Evolutionary conservation across 2,797 vertebrate genomes (phyloP), one percentile per base, ranked within the genome.

Genomic region (Hypotaenidia okinawae): DNA sequence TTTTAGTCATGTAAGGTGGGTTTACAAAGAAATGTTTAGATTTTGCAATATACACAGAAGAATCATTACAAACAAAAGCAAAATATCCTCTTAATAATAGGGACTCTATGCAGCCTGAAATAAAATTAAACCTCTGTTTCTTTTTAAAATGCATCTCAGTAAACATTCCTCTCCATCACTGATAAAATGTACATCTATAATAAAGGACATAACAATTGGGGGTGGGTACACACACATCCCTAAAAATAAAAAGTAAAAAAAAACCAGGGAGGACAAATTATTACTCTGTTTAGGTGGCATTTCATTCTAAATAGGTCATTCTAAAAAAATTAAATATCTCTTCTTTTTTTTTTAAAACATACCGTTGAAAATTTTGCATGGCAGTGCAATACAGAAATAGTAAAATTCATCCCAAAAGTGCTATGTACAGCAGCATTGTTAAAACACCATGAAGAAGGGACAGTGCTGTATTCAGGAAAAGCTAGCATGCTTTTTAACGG

Each of bases 351-450:
- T 96, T 97, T 95, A 96, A 97, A 97, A 97, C 96, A 93, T 96
- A 97, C 96, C 89, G 97, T 97, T 97, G 97, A 97, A 94, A 97
- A 96, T 92, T 94, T 98, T 96, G 96, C 97, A 97, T 97, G 97
- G 97, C 97, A 98, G 98, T 98, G 98, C 98, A 98, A 98, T 98
- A 97, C 97, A 97, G 97, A 98, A 98, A 77, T 78, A 92, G 89
- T 93, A 96, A 94, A 95, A 89, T 85, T 95, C 87, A 94, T 95
- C 94, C 95, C 58, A 98, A 97, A 98, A 97, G 95, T 98, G 98
- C 98, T 98, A 95, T 96, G 97, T 90, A 93, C 95, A 98, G 95
- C 96, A 97, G 96, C 96, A 95, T 93, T 94, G 97, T 97, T 93
- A 93, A 89, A 97, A 95, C 82, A 97, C 80, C 93, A 35, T 13